phyloP scores from a whole-genome alignment of 2,888 invertebrate species.

The Ophion ventricosus region DNA sequence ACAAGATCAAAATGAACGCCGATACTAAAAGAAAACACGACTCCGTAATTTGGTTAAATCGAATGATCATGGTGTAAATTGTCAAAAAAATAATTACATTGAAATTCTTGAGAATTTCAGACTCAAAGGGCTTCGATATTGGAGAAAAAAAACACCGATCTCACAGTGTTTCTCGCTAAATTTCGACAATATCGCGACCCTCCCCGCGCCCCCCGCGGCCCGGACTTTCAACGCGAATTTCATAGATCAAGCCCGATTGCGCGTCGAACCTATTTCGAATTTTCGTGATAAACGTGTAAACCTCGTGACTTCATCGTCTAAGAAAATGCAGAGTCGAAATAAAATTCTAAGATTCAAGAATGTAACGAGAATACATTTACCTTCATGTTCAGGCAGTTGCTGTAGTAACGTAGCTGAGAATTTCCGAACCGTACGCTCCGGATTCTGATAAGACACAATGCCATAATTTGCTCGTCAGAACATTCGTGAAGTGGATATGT shows the following conservation, averaged over 20 bases:
- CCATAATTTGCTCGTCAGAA: slow-evolving; percentile 77
- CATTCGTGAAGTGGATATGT: slow-evolving; percentile 63
- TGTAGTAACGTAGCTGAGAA: slow-evolving; percentile 78
- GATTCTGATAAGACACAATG: slow-evolving; percentile 80
- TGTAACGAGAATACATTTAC: slow-evolving; percentile 70
- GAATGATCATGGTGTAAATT: background rate
- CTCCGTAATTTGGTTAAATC: background rate
- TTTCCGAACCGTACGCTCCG: slow-evolving; percentile 74
- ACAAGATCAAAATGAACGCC: background rate
- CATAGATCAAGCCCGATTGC: slow-evolving; percentile 8
- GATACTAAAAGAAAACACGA: background rate
- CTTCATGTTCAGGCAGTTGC: slow-evolving; percentile 79
- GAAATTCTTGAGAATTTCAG: background rate
- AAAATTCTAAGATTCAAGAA: slow-evolving; percentile 16
- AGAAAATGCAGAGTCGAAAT: background rate
- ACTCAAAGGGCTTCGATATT: too few species aligned
- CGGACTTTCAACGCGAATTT: background rate
- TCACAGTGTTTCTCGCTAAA: background rate
- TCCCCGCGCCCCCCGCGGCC: background rate
- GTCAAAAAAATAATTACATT: background rate
- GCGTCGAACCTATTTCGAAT: background rate
- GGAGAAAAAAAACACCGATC: background rate
- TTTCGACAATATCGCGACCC: slow-evolving; percentile 26
- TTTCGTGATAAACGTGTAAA: background rate
- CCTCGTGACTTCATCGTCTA: background rate